These are phyloP conservation scores for Leptinotarsa peninsularis DNA, from an alignment of 2,888 invertebrate genomes.

Conservation along the genomic window DNA sequence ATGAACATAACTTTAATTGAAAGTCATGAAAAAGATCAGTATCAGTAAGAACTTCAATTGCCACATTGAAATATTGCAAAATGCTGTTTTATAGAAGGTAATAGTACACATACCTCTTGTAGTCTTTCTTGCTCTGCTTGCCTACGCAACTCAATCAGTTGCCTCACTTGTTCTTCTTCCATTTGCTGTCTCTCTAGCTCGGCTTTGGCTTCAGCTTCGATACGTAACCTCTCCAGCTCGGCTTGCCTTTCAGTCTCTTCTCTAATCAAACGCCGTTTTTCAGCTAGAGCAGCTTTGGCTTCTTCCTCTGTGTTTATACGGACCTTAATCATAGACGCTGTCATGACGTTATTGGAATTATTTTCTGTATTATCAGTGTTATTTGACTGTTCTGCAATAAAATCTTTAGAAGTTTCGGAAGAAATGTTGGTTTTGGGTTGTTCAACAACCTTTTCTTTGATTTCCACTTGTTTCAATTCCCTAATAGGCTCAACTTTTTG, in stretches of 20 bases:
- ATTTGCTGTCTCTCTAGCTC: slow-evolving; percentile 78
- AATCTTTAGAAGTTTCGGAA: slow-evolving; percentile 25
- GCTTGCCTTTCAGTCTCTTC: slow-evolving; percentile 94
- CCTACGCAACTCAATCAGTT: slow-evolving; percentile 83
- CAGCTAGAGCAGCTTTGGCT: slow-evolving; percentile 93
- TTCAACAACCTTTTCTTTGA: slow-evolving; percentile 1
- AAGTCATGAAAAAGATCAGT: too few relatives aligned
- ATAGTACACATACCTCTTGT: slow-evolving; percentile 75
- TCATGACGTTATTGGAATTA: slow-evolving; percentile 59
- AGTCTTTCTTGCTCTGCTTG: slow-evolving; percentile 88
- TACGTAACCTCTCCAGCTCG: slow-evolving; percentile 81
- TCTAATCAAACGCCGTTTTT: slow-evolving; percentile 85
- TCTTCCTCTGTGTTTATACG: slow-evolving; percentile 90
- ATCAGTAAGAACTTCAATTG: too few relatives aligned
- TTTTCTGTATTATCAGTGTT: slow-evolving; percentile 30
- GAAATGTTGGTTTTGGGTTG: slow-evolving; percentile 15
- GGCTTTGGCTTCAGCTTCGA: slow-evolving; percentile 79
- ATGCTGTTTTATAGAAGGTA: too few relatives aligned
- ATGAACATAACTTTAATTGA: too few relatives aligned
- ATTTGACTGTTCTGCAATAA: slow-evolving; percentile 29
- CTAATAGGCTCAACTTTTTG: slow-evolving; percentile 1
- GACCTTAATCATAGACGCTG: slow-evolving; percentile 76
- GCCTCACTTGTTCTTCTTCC: slow-evolving; percentile 87
- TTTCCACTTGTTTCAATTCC: slow-evolving; percentile 15
- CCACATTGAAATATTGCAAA: too few relatives aligned